Conservation (phyloP, 2,888 invertebrate genomes). For the Caenorhabditis imperialis region DNA sequence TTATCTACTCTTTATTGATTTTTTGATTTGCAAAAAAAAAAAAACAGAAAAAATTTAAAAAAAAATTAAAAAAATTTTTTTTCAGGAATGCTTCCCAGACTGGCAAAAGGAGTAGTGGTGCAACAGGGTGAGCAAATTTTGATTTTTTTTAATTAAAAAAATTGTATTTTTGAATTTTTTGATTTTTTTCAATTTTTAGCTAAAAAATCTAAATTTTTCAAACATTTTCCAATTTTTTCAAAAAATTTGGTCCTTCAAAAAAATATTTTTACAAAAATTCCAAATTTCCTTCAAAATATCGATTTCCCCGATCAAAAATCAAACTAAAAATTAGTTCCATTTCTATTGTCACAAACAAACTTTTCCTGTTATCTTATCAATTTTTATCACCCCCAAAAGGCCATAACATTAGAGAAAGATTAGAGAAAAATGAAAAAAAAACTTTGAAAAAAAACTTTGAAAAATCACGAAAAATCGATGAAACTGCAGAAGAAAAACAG, state of each 20-base stretch:
- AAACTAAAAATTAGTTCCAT: conserved; percentile 26
- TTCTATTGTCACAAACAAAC: too few species aligned
- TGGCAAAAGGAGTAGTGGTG: conserved; percentile 32
- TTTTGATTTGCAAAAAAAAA: conserved; percentile 21
- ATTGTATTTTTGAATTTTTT: neutral
- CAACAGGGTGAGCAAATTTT: conserved; percentile 39
- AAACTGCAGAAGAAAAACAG: too few species aligned
- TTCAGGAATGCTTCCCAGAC: conserved; percentile 48
- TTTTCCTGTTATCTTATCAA: conserved; percentile 28
- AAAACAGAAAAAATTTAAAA: too few species aligned
- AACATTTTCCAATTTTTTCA: neutral
- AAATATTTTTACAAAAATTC: neutral
- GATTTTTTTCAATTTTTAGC: neutral
- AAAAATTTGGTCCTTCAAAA: neutral
- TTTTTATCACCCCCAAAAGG: neutral
- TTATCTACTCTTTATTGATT: neutral
- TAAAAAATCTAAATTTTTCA: neutral
- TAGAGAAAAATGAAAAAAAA: too few species aligned
- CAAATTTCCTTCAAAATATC: neutral
- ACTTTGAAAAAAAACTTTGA: too few species aligned
- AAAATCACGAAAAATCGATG: neutral
- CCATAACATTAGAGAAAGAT: conserved; percentile 8
- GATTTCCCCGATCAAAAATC: too few species aligned
- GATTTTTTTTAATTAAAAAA: conserved; percentile 3
- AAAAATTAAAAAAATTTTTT: too few species aligned